These are phyloP conservation scores for Epinephelus moara DNA, from an alignment of 2,113 vertebrate genomes.

Conservation along the genomic window DNA sequence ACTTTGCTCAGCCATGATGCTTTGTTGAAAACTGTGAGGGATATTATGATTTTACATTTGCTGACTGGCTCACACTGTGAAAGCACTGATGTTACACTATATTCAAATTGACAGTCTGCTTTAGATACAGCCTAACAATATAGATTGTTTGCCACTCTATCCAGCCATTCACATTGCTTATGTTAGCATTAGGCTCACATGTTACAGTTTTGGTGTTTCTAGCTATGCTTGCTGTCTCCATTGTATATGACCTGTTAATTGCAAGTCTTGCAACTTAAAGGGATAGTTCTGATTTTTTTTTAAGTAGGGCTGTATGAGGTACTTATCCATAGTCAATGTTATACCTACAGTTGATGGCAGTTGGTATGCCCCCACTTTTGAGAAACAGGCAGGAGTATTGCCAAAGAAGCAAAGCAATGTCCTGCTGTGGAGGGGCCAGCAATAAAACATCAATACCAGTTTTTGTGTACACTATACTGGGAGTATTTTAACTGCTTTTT, in stretches of 20 bases:
- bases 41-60: no score
- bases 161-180: not conserved
- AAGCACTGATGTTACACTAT: not conserved
- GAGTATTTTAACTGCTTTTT: no score
- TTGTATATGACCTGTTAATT: not conserved
- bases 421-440: no score
- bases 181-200: not conserved
- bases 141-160: not conserved
- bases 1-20: not conserved
- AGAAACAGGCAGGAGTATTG: no score
- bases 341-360: no score
- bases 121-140: not conserved
- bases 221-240: not conserved
- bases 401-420: no score
- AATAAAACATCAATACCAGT: no score
- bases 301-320: no score
- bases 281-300: no score
- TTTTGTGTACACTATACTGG: no score
- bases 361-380: no score
- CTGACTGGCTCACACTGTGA: not conserved
- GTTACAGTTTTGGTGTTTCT: not conserved
- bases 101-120: not conserved
- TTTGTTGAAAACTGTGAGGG: not conserved
- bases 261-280: not conserved
- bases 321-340: no score